phyloP scores from a whole-genome alignment of 2,888 invertebrate species.

The Polydesmus complanatus region DNA sequence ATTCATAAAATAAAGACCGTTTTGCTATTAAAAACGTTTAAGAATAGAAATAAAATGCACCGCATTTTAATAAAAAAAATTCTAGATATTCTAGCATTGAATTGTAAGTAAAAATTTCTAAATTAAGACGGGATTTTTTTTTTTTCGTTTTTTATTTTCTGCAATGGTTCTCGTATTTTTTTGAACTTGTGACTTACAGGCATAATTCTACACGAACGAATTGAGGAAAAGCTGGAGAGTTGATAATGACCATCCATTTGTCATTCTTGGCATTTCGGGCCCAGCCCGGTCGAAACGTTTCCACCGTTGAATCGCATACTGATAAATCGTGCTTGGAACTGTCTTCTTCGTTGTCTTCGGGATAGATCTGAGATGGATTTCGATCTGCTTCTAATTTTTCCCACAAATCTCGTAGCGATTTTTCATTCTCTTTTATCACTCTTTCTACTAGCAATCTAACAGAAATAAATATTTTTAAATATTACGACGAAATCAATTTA shows the following conservation, averaged over 20 bases:
- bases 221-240: constrained; percentile 50
- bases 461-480: too few relatives aligned
- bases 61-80: too few relatives aligned
- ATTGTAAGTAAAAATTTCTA: too few relatives aligned
- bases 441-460: background rate
- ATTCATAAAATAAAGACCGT: too few relatives aligned
- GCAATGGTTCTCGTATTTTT: background rate
- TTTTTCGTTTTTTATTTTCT: too few relatives aligned
- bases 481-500: background rate
- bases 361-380: constrained; percentile 4
- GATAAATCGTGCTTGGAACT: constrained; percentile 6
- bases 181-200: constrained; percentile 42
- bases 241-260: constrained; percentile 54
- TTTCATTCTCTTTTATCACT: background rate
- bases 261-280: constrained; percentile 31
- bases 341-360: constrained; percentile 8
- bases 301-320: constrained; percentile 16
- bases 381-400: constrained; percentile 4
- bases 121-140: too few relatives aligned
- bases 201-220: constrained; percentile 60
- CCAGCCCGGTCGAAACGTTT: constrained; percentile 17
- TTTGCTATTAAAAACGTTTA: too few relatives aligned
- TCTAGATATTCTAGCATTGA: too few relatives aligned
- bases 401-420: background rate
- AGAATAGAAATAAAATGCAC: too few relatives aligned